Conservation (phyloP, 2,888 invertebrate genomes). For the Neocrepidodera transversa region DNA sequence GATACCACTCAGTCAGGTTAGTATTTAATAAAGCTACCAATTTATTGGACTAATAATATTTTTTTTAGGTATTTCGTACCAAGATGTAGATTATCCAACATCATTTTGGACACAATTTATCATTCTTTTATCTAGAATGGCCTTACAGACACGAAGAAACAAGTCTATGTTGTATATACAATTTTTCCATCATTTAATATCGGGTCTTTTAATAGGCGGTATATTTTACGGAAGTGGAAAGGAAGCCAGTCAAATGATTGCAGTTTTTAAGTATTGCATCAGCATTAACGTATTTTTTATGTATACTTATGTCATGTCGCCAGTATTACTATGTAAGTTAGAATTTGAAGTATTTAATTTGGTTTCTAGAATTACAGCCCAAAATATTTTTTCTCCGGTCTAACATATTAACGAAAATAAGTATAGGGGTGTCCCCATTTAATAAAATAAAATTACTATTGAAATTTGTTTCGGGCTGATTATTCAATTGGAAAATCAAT, state of each 20-base stretch:
- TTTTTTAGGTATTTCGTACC: conserved; percentile 36
- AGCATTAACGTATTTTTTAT: conserved; percentile 68
- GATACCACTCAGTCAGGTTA: conserved; percentile 44
- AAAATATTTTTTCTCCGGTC: too few relatives aligned
- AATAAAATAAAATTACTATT: too few relatives aligned
- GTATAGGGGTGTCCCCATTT: too few relatives aligned
- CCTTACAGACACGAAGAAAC: conserved; percentile 65
- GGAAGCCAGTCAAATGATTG: conserved; percentile 64
- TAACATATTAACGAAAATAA: too few relatives aligned
- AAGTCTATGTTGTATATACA: conserved; percentile 64
- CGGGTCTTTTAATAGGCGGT: conserved; percentile 65
- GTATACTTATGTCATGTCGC: conserved; percentile 70
- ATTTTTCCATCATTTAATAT: conserved; percentile 64
- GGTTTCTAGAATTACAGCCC: too few relatives aligned
- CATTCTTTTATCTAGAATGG: conserved; percentile 65
- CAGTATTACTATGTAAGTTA: conserved; percentile 68
- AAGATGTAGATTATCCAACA: conserved; percentile 60
- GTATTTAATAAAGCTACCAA: conserved; percentile 4
- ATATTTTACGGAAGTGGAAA: conserved; percentile 67
- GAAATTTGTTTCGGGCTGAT: too few relatives aligned
- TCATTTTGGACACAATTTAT: conserved; percentile 65
- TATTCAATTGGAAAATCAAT: too few relatives aligned
- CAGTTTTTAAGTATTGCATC: conserved; percentile 69
- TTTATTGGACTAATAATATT: not conserved
- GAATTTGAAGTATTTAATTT: too few relatives aligned